Evolutionary conservation across 2,113 vertebrate genomes (phyloP), one percentile per base, ranked within the genome.

Genomic region (Halichoerus grypus): DNA sequence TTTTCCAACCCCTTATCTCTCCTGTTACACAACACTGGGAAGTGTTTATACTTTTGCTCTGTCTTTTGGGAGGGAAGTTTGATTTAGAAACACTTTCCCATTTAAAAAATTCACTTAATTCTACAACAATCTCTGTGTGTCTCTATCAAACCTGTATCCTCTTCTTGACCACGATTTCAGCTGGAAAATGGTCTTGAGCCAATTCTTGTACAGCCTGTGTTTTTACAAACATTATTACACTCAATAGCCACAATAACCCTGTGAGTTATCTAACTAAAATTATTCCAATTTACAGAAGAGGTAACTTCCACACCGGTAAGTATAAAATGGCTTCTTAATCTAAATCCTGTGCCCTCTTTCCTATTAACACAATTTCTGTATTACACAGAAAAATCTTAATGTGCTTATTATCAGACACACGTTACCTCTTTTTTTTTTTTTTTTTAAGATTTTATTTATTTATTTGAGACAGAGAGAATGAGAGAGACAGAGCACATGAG

Each of bases 41-140:
- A 67, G 18, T 3, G 1, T 79, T 63, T 28, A 67, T 36, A 55
- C 39, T 39, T 39, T 95, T 85, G 6, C 13, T 53, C 22, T 86
- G 31, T 7, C 77, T 95, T 51, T 61, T 82, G 16, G 12, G 15
- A 95, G 36, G 42, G 28, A 46, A 95, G 16, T 31, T 49, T 7
- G 79, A n/a, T 94, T 55, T 85, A n/a, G 88, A 94, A 96, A 77
- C 53, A 13, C 18, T 65, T 76, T 88, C 39, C 63, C 9, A 39
- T 51, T 93, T 95, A 53, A 39, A 81, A 26, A 95, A 74, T 21
- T 7, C 26, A 74, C 36, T 92, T 55, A 72, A 89, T 81, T 33
- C 26, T 65, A 61, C 21, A 42, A 42, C 13, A 79, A 59, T 42
- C 4, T 11, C 31, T 67, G 15, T 51, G 10, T 67, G 9, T 81